Evolutionary conservation across 1,140 invertebrate species (phyloP), one percentile per base, ranked within the genome.

Genomic region (Drosophila navojoa): DNA sequence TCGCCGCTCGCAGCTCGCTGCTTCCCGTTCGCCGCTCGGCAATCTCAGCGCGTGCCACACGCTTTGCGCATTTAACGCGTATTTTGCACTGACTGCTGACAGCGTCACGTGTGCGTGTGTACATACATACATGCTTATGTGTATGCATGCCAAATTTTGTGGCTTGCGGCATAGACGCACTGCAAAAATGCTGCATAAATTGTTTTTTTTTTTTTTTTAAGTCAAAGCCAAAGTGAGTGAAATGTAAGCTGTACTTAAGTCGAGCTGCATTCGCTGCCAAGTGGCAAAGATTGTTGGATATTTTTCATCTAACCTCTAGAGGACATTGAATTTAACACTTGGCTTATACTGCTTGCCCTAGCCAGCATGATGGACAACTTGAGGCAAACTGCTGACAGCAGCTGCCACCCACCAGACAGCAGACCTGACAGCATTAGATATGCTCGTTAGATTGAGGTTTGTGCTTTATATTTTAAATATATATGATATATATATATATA

Each of bases 21-120:
- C 19, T n/a, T n/a, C n/a, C n/a, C n/a, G n/a, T n/a, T 13, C 62
- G 40, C n/a, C 58, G 35, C 63, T 64, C 73, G 52, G 58, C 82
- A 81, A 86, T 86, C 82, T 66, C 82, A 81, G 82, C 81, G 81
- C 82, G 81, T 86, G 82, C 81, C 81, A 52, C 82, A 86, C 79
- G 82, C 82, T 87, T 87, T 87, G 82, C 82, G 75, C 82, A 86
- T 87, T 86, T 86, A 87, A 86, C 82, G 82, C 82, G 82, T 87
- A 81, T 86, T 86, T 86, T 86, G 76, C 81, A 76, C 57, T 73
- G 78, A 59, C 66, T 79, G 76, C 66, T 75, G 54, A 27, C 66
- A 60, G 22, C 54, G 11, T 10, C 19, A 9, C n/a, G 10, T 54
- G 11, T 27, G 55, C 40, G 35, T 19, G 32, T 22, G 42, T 52